phyloP scores from a whole-genome alignment of 2,888 invertebrate species.

The Chrysotoxum bicinctum region DNA sequence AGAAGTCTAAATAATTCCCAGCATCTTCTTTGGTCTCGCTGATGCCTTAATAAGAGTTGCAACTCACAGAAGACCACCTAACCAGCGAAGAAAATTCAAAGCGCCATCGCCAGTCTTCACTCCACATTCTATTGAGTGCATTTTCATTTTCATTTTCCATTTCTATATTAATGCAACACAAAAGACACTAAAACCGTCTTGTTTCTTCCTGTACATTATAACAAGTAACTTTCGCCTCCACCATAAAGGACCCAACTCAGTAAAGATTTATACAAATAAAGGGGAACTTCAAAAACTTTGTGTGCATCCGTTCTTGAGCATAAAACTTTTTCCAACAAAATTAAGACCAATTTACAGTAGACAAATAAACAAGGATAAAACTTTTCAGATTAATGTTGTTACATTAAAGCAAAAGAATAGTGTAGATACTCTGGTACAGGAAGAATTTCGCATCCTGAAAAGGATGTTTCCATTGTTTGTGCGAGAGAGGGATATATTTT shows the following conservation, averaged over 20 bases:
- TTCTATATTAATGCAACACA: slow-evolving; percentile 27
- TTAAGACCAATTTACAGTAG: slow-evolving; percentile 72
- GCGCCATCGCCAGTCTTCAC: neutral
- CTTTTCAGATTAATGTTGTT: slow-evolving; percentile 70
- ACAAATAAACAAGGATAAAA: slow-evolving; percentile 72
- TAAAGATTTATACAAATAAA: slow-evolving; percentile 55
- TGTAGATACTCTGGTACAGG: slow-evolving; percentile 1
- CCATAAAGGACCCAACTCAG: slow-evolving; percentile 7
- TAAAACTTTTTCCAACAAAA: slow-evolving; percentile 60
- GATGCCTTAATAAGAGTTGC: neutral
- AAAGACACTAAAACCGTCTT: slow-evolving; percentile 21
- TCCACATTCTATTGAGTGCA: neutral
- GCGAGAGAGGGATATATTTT: neutral
- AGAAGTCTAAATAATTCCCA: neutral
- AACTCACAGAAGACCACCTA: neutral
- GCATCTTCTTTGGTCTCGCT: neutral
- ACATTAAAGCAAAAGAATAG: slow-evolving; percentile 36
- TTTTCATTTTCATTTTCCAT: neutral
- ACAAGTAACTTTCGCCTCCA: slow-evolving; percentile 14
- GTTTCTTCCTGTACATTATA: slow-evolving; percentile 27
- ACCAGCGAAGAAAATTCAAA: neutral
- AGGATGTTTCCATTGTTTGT: slow-evolving; percentile 30
- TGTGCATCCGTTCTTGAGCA: slow-evolving; percentile 45
- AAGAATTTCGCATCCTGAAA: slow-evolving; percentile 8
- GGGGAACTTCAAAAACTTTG: slow-evolving; percentile 50